Base-by-base conservation (phyloP, 1,140 invertebrate genomes). In the Cotesia glomerata region DNA sequence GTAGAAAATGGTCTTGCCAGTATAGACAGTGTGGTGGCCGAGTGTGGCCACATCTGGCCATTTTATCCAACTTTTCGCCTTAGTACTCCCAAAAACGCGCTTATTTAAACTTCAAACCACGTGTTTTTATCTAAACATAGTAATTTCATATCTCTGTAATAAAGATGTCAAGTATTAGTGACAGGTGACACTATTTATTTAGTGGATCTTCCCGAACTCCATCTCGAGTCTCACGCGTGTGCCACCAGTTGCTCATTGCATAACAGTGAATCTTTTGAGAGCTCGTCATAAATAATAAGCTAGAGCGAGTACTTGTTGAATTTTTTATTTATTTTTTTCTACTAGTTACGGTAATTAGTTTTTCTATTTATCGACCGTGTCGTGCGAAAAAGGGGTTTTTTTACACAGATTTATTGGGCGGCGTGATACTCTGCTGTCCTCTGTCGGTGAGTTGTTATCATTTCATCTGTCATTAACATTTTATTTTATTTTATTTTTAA, bases 231-330 rank as follows among this genome's bases (percentile, higher is more conserved):
- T 78, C 78, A 73, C 78, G 79, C 76, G 80, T 77, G 74, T 83
- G 77, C 82, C 80, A 85, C 81, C 80, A 84, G 83, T 85, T 85
- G 81, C 84, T 78, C 81, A 81, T 85, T 84, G 83, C 83, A 78
- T 84, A 84, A 84, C 79, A 73, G 14, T 49, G n/a, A 59, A 59
- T 56, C 54, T 52, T 51, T 14, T 52, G 58, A 36, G 45, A 26
- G 26, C 18, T 16, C 14, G 34, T 63, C 11, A 54, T 39, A 32
- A 32, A 61, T 4, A 59, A 26, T 56, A 7, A 13, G 9, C 13
- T 2, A 5, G 13, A 26, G 5, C 9, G 8, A 32, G 32, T n/a
- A 59, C 7, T 63, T 11, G 35, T 63, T 11, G 11, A 34, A 34
- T 26, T 32, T 35, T 32, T 61, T 7, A 56, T 9, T 9, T 56